Evolutionary conservation across 2,888 invertebrate genomes (phyloP).

Genomic region (Platycnemis pennipes): DNA sequence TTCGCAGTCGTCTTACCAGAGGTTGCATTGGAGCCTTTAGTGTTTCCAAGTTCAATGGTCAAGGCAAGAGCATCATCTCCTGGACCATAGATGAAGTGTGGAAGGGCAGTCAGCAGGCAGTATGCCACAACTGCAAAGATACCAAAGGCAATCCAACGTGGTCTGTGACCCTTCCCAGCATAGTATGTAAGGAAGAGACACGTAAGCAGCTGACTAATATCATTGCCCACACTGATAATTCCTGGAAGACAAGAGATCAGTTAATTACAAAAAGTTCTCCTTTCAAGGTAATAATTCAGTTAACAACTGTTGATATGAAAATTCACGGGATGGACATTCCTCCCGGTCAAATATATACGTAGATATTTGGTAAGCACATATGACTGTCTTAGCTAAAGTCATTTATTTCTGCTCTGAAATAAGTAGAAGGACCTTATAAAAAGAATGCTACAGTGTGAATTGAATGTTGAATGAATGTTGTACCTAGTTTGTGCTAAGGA

Average conservation of each 20-base stretch:
- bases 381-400: too few relatives aligned
- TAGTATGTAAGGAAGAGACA: slow-evolving; percentile 86
- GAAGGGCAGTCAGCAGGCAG: slow-evolving; percentile 85
- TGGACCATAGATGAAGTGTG: slow-evolving; percentile 86
- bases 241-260: slow-evolving; percentile 78
- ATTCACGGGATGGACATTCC: too few relatives aligned
- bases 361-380: too few relatives aligned
- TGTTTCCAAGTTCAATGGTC: slow-evolving; percentile 82
- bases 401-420: too few relatives aligned
- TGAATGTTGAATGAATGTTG: too few relatives aligned
- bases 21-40: slow-evolving; percentile 65
- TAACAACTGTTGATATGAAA: not conserved
- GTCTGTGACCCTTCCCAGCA: slow-evolving; percentile 86
- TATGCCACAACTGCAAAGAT: slow-evolving; percentile 83
- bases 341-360: too few relatives aligned
- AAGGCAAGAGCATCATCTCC: slow-evolving; percentile 84
- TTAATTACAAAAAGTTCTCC: not conserved
- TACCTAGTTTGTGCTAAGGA: too few relatives aligned
- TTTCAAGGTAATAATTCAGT: not conserved
- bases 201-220: slow-evolving; percentile 86
- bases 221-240: slow-evolving; percentile 87
- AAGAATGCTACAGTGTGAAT: too few relatives aligned
- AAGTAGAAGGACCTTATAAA: too few relatives aligned
- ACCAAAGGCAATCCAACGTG: slow-evolving; percentile 86
- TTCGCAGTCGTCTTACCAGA: too few relatives aligned